Percentiles rank a stretch among this genome's conserved stretches.
Evolutionary conservation across 2,888 invertebrate species (phyloP).

Genomic region (Orchesellides sinensis): DNA sequence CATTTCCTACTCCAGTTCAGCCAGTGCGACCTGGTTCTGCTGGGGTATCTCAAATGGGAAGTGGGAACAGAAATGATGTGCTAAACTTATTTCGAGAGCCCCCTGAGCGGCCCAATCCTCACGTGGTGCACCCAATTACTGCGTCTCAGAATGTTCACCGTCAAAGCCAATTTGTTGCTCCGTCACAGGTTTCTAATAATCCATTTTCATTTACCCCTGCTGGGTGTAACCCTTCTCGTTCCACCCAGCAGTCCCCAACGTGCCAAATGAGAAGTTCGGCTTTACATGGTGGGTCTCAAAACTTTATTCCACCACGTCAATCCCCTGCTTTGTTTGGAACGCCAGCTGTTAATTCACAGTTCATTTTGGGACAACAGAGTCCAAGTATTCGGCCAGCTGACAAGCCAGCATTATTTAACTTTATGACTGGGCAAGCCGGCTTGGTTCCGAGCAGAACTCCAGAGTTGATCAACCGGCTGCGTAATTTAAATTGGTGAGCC

Average conservation of each 20-base stretch:
- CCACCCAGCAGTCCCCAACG: background rate
- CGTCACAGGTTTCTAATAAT: background rate
- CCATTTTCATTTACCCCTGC: background rate
- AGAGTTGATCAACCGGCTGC: conserved; percentile 41
- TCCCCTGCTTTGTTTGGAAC: background rate
- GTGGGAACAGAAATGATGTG: background rate
- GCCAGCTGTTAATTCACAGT: background rate
- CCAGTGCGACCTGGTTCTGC: background rate
- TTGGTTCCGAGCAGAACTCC: conserved; percentile 5
- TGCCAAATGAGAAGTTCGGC: background rate
- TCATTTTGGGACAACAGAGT: background rate
- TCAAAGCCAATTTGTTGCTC: background rate
- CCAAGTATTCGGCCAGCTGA: background rate
- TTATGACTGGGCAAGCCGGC: too few species aligned
- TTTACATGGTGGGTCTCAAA: background rate
- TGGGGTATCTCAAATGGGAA: background rate
- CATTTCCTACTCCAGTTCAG: background rate
- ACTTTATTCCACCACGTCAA: background rate
- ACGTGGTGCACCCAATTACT: background rate
- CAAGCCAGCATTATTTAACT: background rate
- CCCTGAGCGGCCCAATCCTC: conserved; percentile 18
- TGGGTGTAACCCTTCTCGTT: background rate
- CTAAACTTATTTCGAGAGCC: conserved; percentile 12
- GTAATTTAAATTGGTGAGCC: conserved; percentile 40
- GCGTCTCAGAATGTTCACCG: background rate